phyloP scores from a whole-genome alignment of 2,113 vertebrate species.

The Saguinus imperator region DNA sequence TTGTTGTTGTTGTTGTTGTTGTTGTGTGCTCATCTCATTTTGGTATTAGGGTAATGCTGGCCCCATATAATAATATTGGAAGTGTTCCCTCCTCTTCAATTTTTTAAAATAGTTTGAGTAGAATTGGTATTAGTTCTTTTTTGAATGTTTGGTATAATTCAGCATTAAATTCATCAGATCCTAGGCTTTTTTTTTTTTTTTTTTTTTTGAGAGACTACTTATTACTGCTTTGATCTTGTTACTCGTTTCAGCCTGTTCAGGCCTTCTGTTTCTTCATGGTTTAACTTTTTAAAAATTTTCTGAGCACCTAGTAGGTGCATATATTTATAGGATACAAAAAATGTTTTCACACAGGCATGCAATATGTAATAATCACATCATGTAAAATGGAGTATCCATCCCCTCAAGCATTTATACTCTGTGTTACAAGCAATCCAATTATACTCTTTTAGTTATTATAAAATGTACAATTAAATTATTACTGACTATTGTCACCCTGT shows the following conservation, averaged over 20 bases:
- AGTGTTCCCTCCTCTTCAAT: background rate
- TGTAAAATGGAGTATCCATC: too few species aligned
- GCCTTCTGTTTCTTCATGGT: background rate
- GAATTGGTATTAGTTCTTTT: background rate
- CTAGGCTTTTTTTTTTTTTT: background rate
- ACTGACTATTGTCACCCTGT: too few species aligned
- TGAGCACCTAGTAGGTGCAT: too few species aligned
- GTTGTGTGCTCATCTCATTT: background rate
- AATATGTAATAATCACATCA: too few species aligned
- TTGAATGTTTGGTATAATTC: background rate
- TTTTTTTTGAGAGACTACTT: too few species aligned
- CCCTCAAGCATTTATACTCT: too few species aligned
- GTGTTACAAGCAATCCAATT: too few species aligned
- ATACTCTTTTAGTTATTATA: too few species aligned
- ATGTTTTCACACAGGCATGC: too few species aligned
- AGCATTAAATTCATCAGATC: background rate
- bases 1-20: background rate
- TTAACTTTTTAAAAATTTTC: background rate
- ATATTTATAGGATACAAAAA: too few species aligned
- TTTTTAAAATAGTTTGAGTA: background rate
- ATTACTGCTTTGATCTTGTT: background rate
- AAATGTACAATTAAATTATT: too few species aligned
- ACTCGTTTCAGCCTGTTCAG: background rate
- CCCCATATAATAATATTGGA: background rate
- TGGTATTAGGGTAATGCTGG: background rate